Percentiles rank a stretch among this genome's conserved stretches.
phyloP scores from a whole-genome alignment of 2,113 vertebrate genomes.

The Merops nubicus region DNA sequence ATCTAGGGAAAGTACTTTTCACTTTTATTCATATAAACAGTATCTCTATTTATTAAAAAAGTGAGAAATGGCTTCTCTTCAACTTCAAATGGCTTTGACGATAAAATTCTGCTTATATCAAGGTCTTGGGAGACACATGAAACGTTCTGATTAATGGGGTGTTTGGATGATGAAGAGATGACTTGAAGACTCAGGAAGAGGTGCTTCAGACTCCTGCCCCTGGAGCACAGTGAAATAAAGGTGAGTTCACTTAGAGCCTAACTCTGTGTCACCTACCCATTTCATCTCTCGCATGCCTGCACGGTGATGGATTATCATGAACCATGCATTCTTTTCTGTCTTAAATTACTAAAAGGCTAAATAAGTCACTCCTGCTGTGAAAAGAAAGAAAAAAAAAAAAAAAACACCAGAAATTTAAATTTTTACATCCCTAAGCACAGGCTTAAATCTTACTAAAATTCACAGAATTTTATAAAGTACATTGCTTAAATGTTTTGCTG shows the following conservation, averaged over 20 bases:
- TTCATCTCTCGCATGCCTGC: neutral
- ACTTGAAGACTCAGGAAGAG: conserved; percentile 32
- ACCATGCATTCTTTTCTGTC: neutral
- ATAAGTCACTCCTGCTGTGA: neutral
- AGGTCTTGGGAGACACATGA: conserved; percentile 63
- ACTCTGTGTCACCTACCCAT: neutral
- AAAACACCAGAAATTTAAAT: no score
- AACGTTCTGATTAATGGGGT: conserved; percentile 41
- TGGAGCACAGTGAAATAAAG: conserved; percentile 42
- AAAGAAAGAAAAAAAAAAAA: neutral
- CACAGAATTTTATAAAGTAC: conserved; percentile 3
- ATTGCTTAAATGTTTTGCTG: neutral
- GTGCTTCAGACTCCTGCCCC: neutral
- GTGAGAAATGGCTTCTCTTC: conserved; percentile 49
- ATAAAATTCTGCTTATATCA: conserved; percentile 53
- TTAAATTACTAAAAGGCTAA: neutral
- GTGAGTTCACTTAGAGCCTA: neutral
- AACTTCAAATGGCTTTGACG: conserved; percentile 59
- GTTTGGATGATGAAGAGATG: conserved; percentile 28
- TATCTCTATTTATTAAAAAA: conserved; percentile 69
- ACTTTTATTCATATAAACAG: conserved; percentile 66
- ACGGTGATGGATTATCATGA: neutral
- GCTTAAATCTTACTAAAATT: neutral
- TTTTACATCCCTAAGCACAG: neutral
- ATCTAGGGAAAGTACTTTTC: conserved; percentile 47